Base-by-base conservation (phyloP, 1,140 invertebrate genomes). In the Zophobas atratus region DNA sequence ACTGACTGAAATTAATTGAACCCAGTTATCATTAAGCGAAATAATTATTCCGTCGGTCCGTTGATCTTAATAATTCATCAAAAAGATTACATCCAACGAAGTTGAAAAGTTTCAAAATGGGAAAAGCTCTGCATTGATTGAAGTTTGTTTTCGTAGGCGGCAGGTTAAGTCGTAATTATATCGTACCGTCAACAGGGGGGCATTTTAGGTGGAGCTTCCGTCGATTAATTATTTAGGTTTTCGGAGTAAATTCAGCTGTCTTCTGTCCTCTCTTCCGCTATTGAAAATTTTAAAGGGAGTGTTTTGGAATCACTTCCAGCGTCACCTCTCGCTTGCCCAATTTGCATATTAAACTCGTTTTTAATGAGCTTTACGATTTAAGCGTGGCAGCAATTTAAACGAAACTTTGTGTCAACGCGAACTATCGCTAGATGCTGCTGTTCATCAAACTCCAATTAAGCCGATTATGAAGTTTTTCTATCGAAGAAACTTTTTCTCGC, bases 341-440 rank as follows among this genome's bases (percentile, higher is more conserved):
- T 73, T 73, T 73, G 55, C 71, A 73, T 73, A 73, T 53, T 73
- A 73, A 73, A 73, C 71, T 73, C 71, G 71, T 55, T 73, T 55
- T 55, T 73, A 73, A 73, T 73, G 39, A 57, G 71, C 55, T 73
- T 20, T 73, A 73, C 39, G 35, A 73, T 73, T 73, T 72, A 72
- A 43, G 60, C 57, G 57, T 38, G 6, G 57, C 35, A n/a, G 57
- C 43, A 57, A 33, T 57, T 57, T 33, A 35, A 34, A 57, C 2
- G 8, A 60, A 55, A 55, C 53, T 55, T 55, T 55, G 6, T 1
- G 20, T 20, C 8, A 32, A 1, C 6, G 51, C 32, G n/a, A 55
- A 55, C 53, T 55, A 33, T 55, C 49, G 49, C 20, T 20, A 20
- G 20, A 20, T 20, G 20, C 20, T 20, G 20, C 20, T 20, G 20